Evolutionary conservation across 92 coral and sea anemone species (phyloP), one percentile per base, ranked within the genome.

Genomic region (Montipora capitata): DNA sequence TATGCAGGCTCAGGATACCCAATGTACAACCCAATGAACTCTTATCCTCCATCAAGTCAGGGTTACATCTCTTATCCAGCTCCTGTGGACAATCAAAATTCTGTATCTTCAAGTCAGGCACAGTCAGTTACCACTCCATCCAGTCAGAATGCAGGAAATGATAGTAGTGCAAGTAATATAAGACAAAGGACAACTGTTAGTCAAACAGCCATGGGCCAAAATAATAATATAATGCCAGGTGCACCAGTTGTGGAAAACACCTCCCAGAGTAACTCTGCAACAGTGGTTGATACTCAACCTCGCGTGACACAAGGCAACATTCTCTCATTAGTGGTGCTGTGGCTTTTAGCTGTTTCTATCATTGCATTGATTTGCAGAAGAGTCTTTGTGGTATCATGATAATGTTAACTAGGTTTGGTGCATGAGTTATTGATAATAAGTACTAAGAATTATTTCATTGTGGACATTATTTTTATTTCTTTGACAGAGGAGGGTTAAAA

Each of bases 341-440:
- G 98, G 98, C 52, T 95, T 48, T 18, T 95, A 4, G 92, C 86
- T 3, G 96, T 94, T 74, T 92, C 96, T 41, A 82, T 92, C 12
- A 71, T 88, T 39, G 98, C 98, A 18, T 70, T 95, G 68, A 90
- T 95, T 10, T 74, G 90, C 49, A 77, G 98, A 54, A 85, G 98
- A 75, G 82, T 95, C 56, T 93, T 95, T 76, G 84, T 91, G 78
- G 85, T 79, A 54, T 79, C 83, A 3, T 76, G 49, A 62, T 84
- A 20, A 20, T 8, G 0, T 54, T 12, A 54, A 48, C 52, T 10
- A 10, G 8, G 61, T 54, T 54, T 54, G 61, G 61, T 54, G 16
- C 12, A 7, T 3, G 61, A 54, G 12, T 54, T 11, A 10, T 54
- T 3, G 3, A 9, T 8, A 7, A 11, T 8, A 12, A 3, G 1